These are phyloP conservation scores for Xylophagus ater DNA, from an alignment of 2,888 invertebrate genomes.

Conservation along the genomic window DNA sequence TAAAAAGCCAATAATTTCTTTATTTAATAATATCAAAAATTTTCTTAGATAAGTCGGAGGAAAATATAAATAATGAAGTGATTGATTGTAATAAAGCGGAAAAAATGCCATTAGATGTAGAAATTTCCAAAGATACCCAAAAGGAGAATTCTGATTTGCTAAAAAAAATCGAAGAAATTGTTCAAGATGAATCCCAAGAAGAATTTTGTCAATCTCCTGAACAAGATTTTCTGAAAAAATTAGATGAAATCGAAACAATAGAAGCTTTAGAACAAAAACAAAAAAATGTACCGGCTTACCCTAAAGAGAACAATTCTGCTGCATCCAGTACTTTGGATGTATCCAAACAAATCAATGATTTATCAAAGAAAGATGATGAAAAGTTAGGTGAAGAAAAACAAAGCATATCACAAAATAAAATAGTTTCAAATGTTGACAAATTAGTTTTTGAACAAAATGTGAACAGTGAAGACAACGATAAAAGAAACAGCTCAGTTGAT, in stretches of 20 bases:
- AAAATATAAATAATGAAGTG: slow-evolving; percentile 1
- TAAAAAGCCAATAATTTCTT: not conserved
- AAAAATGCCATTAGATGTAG: slow-evolving; percentile 3
- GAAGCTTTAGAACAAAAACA: not conserved
- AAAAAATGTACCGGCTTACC: not conserved
- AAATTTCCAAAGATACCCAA: not conserved
- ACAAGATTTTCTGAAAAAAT: slow-evolving; percentile 19
- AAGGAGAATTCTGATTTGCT: slow-evolving; percentile 16
- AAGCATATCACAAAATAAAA: not conserved
- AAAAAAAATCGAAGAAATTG: slow-evolving; percentile 20
- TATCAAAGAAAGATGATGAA: slow-evolving; percentile 12
- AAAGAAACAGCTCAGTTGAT: not conserved
- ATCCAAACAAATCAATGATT: not conserved
- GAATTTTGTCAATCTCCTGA: slow-evolving; percentile 18
- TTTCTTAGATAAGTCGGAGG: not conserved
- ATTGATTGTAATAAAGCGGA: slow-evolving; percentile 10
- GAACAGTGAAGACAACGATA: not conserved
- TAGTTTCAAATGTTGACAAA: not conserved
- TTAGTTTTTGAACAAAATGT: not conserved
- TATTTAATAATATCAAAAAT: not conserved
- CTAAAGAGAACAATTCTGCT: not conserved
- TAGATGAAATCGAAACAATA: slow-evolving; percentile 10
- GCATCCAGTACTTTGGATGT: not conserved
- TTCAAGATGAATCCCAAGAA: slow-evolving; percentile 16
- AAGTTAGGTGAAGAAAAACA: not conserved